Conservation (phyloP, 2,113 vertebrate genomes). For the Halichoerus grypus region DNA sequence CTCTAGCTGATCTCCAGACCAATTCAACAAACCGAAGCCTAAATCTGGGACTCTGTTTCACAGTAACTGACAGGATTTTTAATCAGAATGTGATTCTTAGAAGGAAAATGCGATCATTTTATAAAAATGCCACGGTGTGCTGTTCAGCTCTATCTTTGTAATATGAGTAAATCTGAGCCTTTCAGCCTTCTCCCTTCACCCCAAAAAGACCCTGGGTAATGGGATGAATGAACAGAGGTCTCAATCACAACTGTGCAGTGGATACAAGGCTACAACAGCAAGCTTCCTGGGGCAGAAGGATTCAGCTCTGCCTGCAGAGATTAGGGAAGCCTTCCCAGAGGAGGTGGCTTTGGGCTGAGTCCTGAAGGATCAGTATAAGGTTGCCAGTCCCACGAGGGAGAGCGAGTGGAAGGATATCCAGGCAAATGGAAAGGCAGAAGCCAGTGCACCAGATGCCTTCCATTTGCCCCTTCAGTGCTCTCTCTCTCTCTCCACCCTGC, state of each 20-base stretch:
- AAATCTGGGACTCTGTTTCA: neutral
- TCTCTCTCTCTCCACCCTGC: neutral
- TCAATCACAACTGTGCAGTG: neutral
- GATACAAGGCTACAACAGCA: neutral
- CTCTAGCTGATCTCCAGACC: constrained; percentile 35
- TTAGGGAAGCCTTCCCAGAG: neutral
- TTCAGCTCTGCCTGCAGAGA: neutral
- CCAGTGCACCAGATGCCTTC: neutral
- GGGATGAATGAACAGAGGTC: neutral
- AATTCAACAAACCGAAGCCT: neutral
- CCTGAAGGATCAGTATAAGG: neutral
- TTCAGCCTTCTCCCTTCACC: neutral
- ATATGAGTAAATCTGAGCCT: neutral
- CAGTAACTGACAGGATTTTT: constrained; percentile 16
- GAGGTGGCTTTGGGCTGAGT: neutral
- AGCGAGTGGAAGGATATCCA: neutral
- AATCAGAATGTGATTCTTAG: constrained; percentile 20
- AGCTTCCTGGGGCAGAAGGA: neutral
- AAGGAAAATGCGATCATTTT: constrained; percentile 9
- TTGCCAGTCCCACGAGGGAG: neutral
- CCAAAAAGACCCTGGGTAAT: neutral
- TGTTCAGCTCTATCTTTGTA: neutral
- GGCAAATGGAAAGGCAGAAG: neutral
- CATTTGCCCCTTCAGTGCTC: neutral
- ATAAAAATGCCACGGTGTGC: neutral